A percentile compares a stretch with the other conserved stretches of the same genome.
These are phyloP conservation scores for Autographa pulchrina DNA, from an alignment of 2,888 invertebrate species.

Conservation along the genomic window DNA sequence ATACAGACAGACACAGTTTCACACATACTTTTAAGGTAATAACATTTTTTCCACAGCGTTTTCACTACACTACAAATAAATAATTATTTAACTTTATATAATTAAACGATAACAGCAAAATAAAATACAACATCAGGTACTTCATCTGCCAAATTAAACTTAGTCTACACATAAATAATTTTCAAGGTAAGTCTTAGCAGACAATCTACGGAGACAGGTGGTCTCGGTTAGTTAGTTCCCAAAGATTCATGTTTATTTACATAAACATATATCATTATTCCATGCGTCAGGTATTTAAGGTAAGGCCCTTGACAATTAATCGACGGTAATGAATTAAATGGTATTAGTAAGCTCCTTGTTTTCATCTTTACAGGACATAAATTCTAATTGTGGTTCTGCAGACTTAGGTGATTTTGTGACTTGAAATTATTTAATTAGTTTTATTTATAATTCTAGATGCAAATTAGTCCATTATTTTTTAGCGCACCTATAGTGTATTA, in stretches of 20 bases:
- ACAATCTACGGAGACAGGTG: not conserved
- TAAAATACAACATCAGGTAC: not conserved
- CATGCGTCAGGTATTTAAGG: slow-evolving; percentile 33
- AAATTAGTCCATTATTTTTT: too few species aligned
- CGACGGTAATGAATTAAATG: slow-evolving; percentile 41
- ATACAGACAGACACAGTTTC: too few species aligned
- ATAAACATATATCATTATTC: slow-evolving; percentile 17
- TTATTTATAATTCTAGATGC: too few species aligned
- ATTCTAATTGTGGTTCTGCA: slow-evolving; percentile 1
- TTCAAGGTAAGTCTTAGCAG: not conserved
- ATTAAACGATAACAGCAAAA: too few species aligned
- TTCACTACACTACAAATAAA: too few species aligned
- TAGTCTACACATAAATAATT: not conserved
- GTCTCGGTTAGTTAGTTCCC: not conserved
- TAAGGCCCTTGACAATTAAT: slow-evolving; percentile 40
- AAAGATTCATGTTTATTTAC: slow-evolving; percentile 3
- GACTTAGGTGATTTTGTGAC: not conserved
- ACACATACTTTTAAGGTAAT: too few species aligned
- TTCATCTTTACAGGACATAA: slow-evolving; percentile 31
- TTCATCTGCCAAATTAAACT: not conserved
- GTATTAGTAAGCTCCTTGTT: slow-evolving; percentile 14
- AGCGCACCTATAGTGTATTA: too few species aligned
- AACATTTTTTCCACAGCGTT: too few species aligned
- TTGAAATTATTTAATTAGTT: not conserved
- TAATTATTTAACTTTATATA: too few species aligned